These are phyloP conservation scores for Lepilemur septentrionalis DNA, from an alignment of 2,797 vertebrate species.

Conservation along the genomic window DNA sequence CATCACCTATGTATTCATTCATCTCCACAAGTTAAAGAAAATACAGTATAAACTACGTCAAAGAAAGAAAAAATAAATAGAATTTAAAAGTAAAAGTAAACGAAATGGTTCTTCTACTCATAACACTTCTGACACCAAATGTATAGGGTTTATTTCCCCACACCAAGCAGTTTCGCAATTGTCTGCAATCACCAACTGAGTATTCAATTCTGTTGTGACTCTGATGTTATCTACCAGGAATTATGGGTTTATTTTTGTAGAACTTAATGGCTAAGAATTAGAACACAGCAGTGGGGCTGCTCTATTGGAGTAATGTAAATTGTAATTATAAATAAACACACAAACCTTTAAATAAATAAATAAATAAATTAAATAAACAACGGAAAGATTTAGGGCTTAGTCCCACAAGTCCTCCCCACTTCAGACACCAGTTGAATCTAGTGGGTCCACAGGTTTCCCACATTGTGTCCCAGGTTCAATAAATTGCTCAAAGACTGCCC, in stretches of 20 bases:
- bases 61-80: neutral
- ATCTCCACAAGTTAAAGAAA: neutral
- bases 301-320: conserved; percentile 84
- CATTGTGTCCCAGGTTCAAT: neutral
- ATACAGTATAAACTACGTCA: neutral
- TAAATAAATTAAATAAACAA: no score
- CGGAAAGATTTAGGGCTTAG: neutral
- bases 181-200: neutral
- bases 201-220: neutral
- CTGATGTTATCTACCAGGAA: neutral
- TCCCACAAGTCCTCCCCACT: neutral
- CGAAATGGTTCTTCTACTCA: neutral
- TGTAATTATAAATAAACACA: conserved; percentile 88
- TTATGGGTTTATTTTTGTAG: conserved; percentile 89
- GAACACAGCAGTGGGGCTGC: conserved; percentile 82
- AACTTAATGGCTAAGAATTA: conserved; percentile 83
- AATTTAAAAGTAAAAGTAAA: neutral
- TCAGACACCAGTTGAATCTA: neutral
- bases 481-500: neutral
- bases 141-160: neutral
- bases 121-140: neutral
- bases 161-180: neutral
- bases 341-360: conserved; percentile 76
- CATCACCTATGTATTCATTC: neutral
- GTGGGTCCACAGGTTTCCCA: neutral